Evolutionary conservation across 2,888 invertebrate genomes (phyloP).

Genomic region (Linnaemya tessellans): DNA sequence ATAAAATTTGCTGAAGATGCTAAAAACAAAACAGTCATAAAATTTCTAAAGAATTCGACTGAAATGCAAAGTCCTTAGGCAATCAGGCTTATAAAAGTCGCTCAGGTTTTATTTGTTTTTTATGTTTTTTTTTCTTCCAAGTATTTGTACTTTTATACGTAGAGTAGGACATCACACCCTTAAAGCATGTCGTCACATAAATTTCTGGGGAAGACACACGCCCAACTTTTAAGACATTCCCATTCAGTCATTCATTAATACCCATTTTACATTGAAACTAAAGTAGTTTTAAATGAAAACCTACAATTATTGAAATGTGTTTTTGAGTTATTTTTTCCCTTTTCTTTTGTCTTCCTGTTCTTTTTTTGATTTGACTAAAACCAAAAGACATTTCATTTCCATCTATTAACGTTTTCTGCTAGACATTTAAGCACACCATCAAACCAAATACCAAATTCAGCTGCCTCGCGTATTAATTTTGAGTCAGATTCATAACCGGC

Average conservation of each 20-base stretch:
- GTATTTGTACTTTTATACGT: not conserved
- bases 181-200: slow-evolving; percentile 76
- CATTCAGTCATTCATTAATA: slow-evolving; percentile 46
- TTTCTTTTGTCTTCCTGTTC: not conserved
- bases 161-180: slow-evolving; percentile 75
- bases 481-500: slow-evolving; percentile 56
- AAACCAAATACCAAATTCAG: slow-evolving; percentile 57
- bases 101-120: not conserved
- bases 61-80: slow-evolving; percentile 58
- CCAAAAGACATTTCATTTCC: slow-evolving; percentile 49
- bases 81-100: slow-evolving; percentile 32
- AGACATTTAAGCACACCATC: slow-evolving; percentile 25
- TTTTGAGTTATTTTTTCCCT: slow-evolving; percentile 29
- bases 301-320: slow-evolving; percentile 82
- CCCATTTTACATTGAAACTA: slow-evolving; percentile 27
- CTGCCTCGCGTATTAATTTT: slow-evolving; percentile 50
- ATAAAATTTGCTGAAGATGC: slow-evolving; percentile 8
- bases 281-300: slow-evolving; percentile 74
- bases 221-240: slow-evolving; percentile 68
- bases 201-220: slow-evolving; percentile 72
- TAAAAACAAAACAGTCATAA: slow-evolving; percentile 7
- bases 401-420: slow-evolving; percentile 47
- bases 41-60: slow-evolving; percentile 52
- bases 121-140: not conserved
- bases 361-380: slow-evolving; percentile 39